Conservation (phyloP, 2,113 vertebrate genomes). For the Rostratula benghalensis region DNA sequence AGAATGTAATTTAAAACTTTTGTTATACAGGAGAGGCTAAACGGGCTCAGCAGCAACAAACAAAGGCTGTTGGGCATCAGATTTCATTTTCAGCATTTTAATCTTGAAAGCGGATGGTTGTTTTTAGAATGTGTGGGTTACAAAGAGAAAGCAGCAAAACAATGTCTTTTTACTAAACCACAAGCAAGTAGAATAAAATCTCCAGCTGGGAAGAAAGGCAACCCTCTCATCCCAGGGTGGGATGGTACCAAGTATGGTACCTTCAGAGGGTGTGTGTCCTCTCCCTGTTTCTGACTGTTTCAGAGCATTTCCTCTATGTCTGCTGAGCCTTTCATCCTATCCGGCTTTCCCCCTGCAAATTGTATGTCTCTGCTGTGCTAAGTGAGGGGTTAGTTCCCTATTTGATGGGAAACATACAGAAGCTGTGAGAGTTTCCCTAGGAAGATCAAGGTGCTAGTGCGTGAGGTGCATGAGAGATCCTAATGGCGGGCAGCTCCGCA, state of each 20-base stretch:
- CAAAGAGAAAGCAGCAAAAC: conserved; percentile 16
- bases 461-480: background rate
- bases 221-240: background rate
- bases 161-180: conserved; percentile 17
- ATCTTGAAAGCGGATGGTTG: background rate
- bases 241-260: background rate
- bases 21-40: background rate
- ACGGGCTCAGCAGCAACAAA: background rate
- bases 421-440: background rate
- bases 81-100: conserved; percentile 30
- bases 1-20: conserved; percentile 33
- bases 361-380: background rate
- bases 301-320: background rate
- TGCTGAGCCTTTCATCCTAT: background rate
- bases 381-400: background rate
- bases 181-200: conserved; percentile 21
- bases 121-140: conserved; percentile 39
- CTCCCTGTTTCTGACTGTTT: background rate
- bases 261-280: background rate
- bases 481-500: background rate
- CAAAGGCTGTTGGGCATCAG: background rate
- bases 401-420: background rate
- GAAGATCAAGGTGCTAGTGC: background rate
- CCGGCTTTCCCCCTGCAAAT: background rate
- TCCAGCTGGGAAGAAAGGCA: background rate